Evolutionary conservation across 92 coral and sea anemone species (phyloP).

Genomic region (Parazoanthus atlanticus): DNA sequence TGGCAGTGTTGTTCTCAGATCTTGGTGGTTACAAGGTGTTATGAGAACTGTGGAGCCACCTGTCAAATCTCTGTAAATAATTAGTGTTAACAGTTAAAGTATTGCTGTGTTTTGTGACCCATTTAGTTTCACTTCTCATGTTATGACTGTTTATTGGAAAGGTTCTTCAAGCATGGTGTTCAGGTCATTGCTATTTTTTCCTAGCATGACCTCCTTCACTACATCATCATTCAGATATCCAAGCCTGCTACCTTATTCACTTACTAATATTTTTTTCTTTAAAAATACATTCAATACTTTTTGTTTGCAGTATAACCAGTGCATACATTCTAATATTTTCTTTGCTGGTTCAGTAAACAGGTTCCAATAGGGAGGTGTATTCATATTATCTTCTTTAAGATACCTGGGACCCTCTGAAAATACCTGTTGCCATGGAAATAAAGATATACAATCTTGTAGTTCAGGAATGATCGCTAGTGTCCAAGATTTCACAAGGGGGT

Average conservation of each 20-base stretch:
- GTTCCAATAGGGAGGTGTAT: no score
- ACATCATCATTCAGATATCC: constrained; percentile 11
- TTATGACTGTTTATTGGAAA: constrained; percentile 18
- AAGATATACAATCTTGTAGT: no score
- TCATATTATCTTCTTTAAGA: no score
- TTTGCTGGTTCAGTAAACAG: no score
- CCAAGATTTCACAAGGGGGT: no score
- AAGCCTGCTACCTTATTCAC: background rate
- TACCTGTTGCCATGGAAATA: no score
- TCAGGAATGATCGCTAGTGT: no score
- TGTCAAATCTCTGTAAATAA: constrained; percentile 15
- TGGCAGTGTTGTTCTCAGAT: background rate
- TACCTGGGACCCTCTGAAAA: no score
- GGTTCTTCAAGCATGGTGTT: constrained; percentile 20
- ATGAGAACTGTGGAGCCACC: constrained; percentile 2
- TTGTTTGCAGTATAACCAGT: no score
- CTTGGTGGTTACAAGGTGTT: background rate
- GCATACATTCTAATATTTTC: no score
- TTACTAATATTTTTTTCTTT: no score
- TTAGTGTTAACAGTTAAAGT: background rate
- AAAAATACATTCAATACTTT: no score
- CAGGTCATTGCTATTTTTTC: background rate
- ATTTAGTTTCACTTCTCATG: background rate
- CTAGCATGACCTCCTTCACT: background rate
- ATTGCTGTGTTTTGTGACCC: constrained; percentile 28